phyloP scores from a whole-genome alignment of 2,888 invertebrate species.

The Atethmia centrago region DNA sequence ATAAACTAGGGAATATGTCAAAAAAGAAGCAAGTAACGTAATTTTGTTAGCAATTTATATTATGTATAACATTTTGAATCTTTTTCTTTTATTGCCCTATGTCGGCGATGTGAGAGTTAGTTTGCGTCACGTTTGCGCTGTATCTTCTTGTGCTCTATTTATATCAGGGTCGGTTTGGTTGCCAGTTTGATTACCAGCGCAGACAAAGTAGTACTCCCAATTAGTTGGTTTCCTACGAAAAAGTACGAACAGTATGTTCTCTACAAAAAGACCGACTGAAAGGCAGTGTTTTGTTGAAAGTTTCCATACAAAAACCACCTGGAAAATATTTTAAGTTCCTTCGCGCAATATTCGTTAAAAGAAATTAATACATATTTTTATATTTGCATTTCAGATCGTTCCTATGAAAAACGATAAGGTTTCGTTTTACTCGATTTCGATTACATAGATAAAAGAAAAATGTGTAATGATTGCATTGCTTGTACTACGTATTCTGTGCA shows the following conservation, averaged over 20 bases:
- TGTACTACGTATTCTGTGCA: constrained; percentile 47
- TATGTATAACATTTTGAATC: too few relatives aligned
- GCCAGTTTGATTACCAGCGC: too few relatives aligned
- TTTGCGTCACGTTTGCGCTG: not conserved
- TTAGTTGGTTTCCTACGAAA: not conserved
- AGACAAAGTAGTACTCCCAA: too few relatives aligned
- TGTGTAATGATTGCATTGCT: constrained; percentile 30
- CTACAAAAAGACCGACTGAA: not conserved
- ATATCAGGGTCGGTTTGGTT: too few relatives aligned
- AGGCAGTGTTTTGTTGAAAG: not conserved
- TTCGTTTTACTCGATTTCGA: not conserved
- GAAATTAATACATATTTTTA: not conserved
- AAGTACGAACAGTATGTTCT: not conserved
- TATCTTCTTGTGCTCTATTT: not conserved
- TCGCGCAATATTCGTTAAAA: not conserved
- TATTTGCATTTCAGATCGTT: not conserved
- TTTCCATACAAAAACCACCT: not conserved
- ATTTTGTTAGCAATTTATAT: too few relatives aligned
- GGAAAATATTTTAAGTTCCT: not conserved
- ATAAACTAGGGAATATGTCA: too few relatives aligned
- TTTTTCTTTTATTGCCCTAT: too few relatives aligned
- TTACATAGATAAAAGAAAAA: constrained; percentile 34
- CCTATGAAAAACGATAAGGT: not conserved
- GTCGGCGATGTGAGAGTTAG: not conserved
- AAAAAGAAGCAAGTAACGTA: too few relatives aligned